Base-by-base conservation (phyloP, 2,113 vertebrate genomes). In the Alectura lathami region DNA sequence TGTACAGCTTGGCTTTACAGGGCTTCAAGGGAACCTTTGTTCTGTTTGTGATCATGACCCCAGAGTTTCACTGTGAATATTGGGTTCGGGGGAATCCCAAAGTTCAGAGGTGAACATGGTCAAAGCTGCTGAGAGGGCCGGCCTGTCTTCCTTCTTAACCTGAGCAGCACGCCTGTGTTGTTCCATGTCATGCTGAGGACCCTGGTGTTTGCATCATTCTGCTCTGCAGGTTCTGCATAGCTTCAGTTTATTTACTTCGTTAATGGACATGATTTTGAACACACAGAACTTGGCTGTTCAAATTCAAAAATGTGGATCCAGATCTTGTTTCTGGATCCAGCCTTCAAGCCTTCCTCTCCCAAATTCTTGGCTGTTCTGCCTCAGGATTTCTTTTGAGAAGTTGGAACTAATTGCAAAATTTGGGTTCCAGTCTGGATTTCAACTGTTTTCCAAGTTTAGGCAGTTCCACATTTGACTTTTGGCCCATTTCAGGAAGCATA, bases 41-140 rank as follows among this genome's bases (percentile, higher is more conserved):
- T 91, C 62, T 66, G 27, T n/a, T 76, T 75, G 36, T 88, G 73
- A 17, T 88, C 57, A 23, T 36, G 82, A 83, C 72, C 85, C 82
- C 40, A 66, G 66, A 83, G 63, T 83, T 95, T 89, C 92, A 88
- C 91, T 94, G 9, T 95, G 93, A 93, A 83, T 94, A n/a, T 76
- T 93, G 88, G 84, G 63, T 96, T 94, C 76, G 7, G 84, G 91
- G 91, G 78, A 95, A 92, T 92, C 91, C 85, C 75, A 69, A 89
- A 90, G 84, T 89, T 95, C 90, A 84, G 83, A 90, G 94, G 57
- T 94, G 86, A 95, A 94, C 40, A 7, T 51, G 86, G 77, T 91
- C 73, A 78, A 72, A 91, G 57, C 57, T 8, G 21, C 57, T 54
- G 56, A 91, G 82, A 77, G 79, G 79, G 76, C 83, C 93, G 70